phyloP scores from a whole-genome alignment of 2,797 vertebrate species.

The Mormyrus hasselquistii region DNA sequence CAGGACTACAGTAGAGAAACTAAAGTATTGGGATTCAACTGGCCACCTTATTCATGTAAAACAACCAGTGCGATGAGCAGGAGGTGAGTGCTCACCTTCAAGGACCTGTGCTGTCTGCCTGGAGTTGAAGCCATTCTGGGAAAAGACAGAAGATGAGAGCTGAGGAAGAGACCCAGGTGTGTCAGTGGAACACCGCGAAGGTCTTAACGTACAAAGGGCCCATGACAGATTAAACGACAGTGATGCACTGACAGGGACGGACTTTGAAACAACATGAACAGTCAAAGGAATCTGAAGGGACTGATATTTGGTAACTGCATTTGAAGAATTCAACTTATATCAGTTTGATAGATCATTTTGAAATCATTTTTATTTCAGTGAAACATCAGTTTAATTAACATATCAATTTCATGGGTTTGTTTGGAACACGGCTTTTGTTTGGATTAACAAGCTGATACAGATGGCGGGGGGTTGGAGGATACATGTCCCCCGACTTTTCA shows the following conservation, averaged over 20 bases:
- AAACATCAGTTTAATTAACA: neutral
- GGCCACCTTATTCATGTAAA: neutral
- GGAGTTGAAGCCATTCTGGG: conserved; percentile 90
- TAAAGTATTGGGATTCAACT: neutral
- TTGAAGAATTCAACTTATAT: neutral
- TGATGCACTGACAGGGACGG: no score
- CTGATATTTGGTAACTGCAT: neutral
- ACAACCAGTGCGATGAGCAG: neutral
- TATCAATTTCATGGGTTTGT: no score
- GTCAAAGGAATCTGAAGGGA: neutral
- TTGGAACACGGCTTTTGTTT: neutral
- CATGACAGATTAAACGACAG: neutral
- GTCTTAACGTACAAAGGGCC: neutral
- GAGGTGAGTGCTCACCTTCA: conserved; percentile 69
- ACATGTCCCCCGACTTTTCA: no score
- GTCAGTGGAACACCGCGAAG: neutral
- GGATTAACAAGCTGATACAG: neutral
- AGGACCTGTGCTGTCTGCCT: conserved; percentile 78
- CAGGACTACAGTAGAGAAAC: neutral
- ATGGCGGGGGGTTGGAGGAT: no score
- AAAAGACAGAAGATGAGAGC: conserved; percentile 27
- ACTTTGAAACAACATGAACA: neutral
- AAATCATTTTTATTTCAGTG: neutral
- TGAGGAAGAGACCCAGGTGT: neutral
- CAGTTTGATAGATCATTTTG: neutral